Conservation (phyloP, 2,888 invertebrate species). For the Altica lythri region DNA sequence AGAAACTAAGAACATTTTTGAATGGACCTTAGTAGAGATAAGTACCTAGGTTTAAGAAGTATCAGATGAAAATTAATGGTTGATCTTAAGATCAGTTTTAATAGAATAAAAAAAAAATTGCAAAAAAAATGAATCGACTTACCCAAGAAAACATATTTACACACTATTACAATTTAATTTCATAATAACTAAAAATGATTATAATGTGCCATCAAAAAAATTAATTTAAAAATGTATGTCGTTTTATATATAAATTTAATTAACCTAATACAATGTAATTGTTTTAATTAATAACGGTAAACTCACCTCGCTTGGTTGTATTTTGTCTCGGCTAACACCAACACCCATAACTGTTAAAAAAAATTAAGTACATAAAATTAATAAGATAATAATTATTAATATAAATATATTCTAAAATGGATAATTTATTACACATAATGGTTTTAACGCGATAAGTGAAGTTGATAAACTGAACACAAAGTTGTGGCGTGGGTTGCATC, state of each 20-base stretch:
- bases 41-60: no score
- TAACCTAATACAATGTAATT: constrained; percentile 14
- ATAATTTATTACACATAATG: not conserved
- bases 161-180: not conserved
- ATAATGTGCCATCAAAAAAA: not conserved
- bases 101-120: no score
- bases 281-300: no score
- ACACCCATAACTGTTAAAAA: constrained; percentile 29
- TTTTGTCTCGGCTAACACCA: constrained; percentile 37
- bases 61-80: no score
- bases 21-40: no score
- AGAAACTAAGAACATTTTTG: no score
- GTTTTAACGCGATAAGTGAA: constrained; percentile 2
- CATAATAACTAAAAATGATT: no score
- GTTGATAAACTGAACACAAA: constrained; percentile 9
- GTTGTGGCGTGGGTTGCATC: no score
- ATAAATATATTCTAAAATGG: not conserved
- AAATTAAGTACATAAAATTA: not conserved
- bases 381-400: not conserved
- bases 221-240: not conserved
- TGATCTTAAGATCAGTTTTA: no score
- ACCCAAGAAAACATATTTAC: not conserved
- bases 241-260: not conserved
- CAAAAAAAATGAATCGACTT: no score
- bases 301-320: constrained; percentile 43